Base-by-base conservation (phyloP, 2,113 vertebrate species). In the Mastomys coucha region DNA sequence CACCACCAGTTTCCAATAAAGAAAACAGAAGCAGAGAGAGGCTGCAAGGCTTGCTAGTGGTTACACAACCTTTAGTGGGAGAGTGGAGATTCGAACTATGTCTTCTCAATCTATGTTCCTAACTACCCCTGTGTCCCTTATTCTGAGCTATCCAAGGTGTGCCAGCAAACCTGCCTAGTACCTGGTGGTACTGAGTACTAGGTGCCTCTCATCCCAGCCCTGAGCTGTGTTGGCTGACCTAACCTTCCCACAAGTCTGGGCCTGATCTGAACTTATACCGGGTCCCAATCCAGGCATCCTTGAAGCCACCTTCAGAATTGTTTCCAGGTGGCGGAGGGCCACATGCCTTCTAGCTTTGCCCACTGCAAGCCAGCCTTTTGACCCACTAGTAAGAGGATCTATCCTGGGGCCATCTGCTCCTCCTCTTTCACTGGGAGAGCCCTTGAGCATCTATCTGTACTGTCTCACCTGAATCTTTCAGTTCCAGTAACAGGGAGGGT, bases 161-260 rank as follows among this genome's bases (percentile, higher is more conserved):
- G 1, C 0, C 0, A 0, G n/a, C n/a, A 11, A 17, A 51, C 75
- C 45, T 26, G 0, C 28, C 7, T 1, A 28, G 1, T 0, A 0
- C 24, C 39, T 28, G 19, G 31, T 8, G 5, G 36, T 39, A n/a
- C 80, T 26, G 14, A 7, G 24, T 31, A 9, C 58, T 45, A 60
- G 60, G 60, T 65, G 7, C 20, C 17, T 22, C 58, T 1, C 2
- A 0, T 12, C 31, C 31, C 36, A n/a, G 28, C 2, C 39, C 31
- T 65, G n/a, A 63, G 33, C 28, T 69, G 0, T 1, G 0, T 49
- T 85, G 65, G 65, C 63, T 39, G 70, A 60, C 22, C 22, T 88
- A 45, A 45, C 39, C 24, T 28, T 7, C 58, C 58, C 7, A 1
- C 39, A 24, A 16, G 33, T 17, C 14, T 26, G 72, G 60, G 5